Evolutionary conservation across 2,888 invertebrate genomes (phyloP), one percentile per base, ranked within the genome.

Genomic region (Macaria liturata): DNA sequence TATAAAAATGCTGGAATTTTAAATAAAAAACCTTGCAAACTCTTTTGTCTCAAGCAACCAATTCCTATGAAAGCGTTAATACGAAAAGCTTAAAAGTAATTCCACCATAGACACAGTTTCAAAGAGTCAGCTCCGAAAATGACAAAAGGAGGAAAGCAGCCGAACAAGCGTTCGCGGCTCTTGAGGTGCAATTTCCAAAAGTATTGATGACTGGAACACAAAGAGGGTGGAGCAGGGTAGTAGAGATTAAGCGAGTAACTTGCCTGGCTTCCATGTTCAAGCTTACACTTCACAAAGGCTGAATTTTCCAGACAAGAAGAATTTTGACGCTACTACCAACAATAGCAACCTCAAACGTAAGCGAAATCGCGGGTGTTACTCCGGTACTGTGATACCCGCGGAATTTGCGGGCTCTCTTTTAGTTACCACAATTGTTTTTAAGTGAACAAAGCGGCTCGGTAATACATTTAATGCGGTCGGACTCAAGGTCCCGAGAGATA

Each of bases 231-330:
- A 74, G 76, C 75, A 74, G 72, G 53, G 78, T 75, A 74, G 76
- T 75, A 74, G 78, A 83, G 83, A 88, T 87, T 86, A 86, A 84
- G 80, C 75, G 76, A 80, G 80, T 82, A 82, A 87, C 84, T 87
- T 86, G 78, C 72, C 74, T 69, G 83, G 81, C 80, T 86, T 86
- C 84, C 72, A 67, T 78, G 78, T 78, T 78, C 81, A 78, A 70
- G 71, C 72, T 71, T 78, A 77, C 73, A 46, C 52, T 60, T 65
- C 76, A 83, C 83, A 86, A 86, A 83, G 80, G 80, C 77, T 73
- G 64, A 80, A 80, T 84, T 82, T 84, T 81, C 81, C 83, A 80
- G 82, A 79, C 81, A 74, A 72, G 74, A 84, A 81, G 84, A 85
- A 83, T 84, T 83, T 83, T 78, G 81, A 81, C 76, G 81, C 75